phyloP scores from a whole-genome alignment of 2,888 invertebrate species.

The Eurois occulta region DNA sequence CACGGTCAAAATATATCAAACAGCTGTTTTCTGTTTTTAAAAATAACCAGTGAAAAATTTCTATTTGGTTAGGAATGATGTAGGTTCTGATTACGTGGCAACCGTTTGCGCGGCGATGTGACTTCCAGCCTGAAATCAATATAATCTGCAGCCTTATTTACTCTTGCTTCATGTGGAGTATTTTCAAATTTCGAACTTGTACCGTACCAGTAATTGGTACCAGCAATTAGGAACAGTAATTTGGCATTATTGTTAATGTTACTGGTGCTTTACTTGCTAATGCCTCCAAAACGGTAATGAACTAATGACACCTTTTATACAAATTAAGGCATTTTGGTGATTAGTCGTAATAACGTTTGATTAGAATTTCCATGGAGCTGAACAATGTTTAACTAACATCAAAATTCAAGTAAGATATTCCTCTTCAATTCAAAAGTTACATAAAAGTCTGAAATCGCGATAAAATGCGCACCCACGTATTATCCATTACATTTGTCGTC shows the following conservation, averaged over 20 bases:
- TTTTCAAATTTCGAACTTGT: background rate
- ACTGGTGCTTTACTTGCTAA: background rate
- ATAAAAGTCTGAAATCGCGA: constrained; percentile 34
- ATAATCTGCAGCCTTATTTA: too few species aligned
- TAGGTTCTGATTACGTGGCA: too few species aligned
- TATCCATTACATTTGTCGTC: constrained; percentile 32
- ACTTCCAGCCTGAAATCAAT: too few species aligned
- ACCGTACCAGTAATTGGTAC: background rate
- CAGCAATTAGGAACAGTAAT: background rate
- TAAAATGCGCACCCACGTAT: constrained; percentile 60
- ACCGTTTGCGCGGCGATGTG: too few species aligned
- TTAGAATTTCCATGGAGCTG: constrained; percentile 9
- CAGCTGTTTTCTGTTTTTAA: too few species aligned
- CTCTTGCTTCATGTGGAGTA: background rate
- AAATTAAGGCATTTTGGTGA: constrained; percentile 5
- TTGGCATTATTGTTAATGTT: constrained; percentile 4
- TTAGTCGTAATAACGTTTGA: constrained; percentile 31
- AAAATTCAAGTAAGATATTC: constrained; percentile 26
- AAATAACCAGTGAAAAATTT: too few species aligned
- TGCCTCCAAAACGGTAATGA: background rate
- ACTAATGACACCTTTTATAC: background rate
- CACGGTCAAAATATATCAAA: too few species aligned
- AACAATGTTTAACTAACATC: constrained; percentile 5
- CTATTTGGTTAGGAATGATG: too few species aligned
- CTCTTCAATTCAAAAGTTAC: constrained; percentile 21